Evolutionary conservation across 2,888 invertebrate species (phyloP).

Genomic region (Tetranychus piercei): DNA sequence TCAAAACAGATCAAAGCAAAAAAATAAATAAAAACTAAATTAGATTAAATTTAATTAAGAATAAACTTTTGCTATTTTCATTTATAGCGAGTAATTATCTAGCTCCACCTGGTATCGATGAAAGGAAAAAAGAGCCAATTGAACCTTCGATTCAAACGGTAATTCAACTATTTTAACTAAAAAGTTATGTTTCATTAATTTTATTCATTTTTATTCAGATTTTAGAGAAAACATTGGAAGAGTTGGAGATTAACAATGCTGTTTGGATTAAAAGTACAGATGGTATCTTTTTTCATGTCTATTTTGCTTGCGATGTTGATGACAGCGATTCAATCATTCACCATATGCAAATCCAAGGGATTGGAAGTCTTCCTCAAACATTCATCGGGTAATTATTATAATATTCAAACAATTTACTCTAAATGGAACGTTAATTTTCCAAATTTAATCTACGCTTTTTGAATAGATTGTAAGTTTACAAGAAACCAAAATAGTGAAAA

Average conservation of each 20-base stretch:
- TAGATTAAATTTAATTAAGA: no score
- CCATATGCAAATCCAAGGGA: constrained; percentile 15
- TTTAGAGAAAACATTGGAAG: constrained; percentile 39
- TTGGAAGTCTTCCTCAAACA: constrained; percentile 12
- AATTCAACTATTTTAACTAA: no score
- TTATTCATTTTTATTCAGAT: constrained; percentile 31
- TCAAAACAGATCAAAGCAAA: no score
- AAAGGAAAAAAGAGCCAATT: constrained; percentile 7
- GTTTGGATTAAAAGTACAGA: constrained; percentile 41
- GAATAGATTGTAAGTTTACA: not conserved
- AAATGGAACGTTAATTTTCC: not conserved
- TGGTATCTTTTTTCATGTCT: constrained; percentile 39
- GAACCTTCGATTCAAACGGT: constrained; percentile 15
- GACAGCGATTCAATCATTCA: constrained; percentile 21
- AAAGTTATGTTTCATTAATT: no score
- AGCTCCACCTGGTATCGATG: not conserved
- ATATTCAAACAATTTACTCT: not conserved
- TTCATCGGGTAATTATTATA: constrained; percentile 18
- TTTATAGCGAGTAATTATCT: not conserved
- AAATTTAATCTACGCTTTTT: not conserved
- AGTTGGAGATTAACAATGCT: constrained; percentile 40
- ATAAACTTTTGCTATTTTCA: no score
- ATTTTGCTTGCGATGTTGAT: constrained; percentile 19
- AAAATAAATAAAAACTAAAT: no score
- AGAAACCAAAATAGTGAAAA: not conserved